Evolutionary conservation across 2,888 invertebrate species (phyloP), one percentile per base, ranked within the genome.

Genomic region (Pteria penguin): DNA sequence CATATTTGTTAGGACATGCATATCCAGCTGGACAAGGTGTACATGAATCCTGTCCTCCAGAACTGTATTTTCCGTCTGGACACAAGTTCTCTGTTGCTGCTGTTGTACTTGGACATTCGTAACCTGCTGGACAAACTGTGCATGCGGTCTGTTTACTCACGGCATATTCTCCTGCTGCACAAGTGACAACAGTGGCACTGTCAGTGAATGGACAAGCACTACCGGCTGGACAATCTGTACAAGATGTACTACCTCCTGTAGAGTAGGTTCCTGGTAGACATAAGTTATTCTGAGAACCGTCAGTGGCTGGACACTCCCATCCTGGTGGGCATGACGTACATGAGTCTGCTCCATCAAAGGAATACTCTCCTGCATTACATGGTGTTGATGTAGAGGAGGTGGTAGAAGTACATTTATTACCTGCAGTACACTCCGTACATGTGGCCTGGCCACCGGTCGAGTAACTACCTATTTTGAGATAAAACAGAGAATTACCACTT

Each of bases 1-100:
- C 84, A 79, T 87, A 90, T 4, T 82, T 89, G n/a, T 84, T 84
- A 5, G 90, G 90, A 70, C 91, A 91, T 4, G 84, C 83, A 75
- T 88, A 90, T 0, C 91, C 91, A 27, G 89, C 87, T 0, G 88
- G 84, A 78, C 91, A 91, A 18, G 75, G 54, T 0, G 80, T 81
- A 84, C 91, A 91, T 0, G 86, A 83, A 67, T 58, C 83, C 31
- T 81, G 79, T 0, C 88, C 87, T 2, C 90, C 89, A 24, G 78
- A 85, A 52, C 90, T 89, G 80, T 84, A 89, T 31, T 22, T 76
- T n/a, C 91, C 91, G 32, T 78, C 81, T 4, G 31, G 18, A 81
- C 91, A 91, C 52, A 70, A 73, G 1, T 78, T 86, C 73, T 78
- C 62, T 4, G 89, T 87, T 36, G 65, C 80, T 2, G 82, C 54